Percentiles rank a stretch among this genome's conserved stretches.
These are phyloP conservation scores for Poeciliopsis turneri DNA, from an alignment of 2,797 vertebrate genomes.

Conservation along the genomic window DNA sequence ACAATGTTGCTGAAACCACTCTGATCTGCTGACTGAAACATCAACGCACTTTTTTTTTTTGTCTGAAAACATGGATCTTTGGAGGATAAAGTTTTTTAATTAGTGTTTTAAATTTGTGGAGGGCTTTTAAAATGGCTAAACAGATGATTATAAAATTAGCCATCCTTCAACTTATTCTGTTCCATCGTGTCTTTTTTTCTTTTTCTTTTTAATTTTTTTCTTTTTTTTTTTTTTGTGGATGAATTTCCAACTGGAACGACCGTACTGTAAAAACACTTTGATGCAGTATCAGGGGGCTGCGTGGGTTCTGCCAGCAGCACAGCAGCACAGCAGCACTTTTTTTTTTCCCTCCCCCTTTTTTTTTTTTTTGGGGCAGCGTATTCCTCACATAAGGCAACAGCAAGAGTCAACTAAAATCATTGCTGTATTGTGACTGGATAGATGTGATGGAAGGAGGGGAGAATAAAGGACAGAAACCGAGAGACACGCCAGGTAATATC, in stretches of 20 bases:
- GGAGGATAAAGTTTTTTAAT: background rate
- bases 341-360: too few species aligned
- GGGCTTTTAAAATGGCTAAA: background rate
- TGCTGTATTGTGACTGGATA: constrained; percentile 5
- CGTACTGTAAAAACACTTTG: background rate
- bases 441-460: constrained; percentile 10
- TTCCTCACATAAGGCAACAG: constrained; percentile 1
- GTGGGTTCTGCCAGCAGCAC: background rate
- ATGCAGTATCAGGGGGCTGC: background rate
- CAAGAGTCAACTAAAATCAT: constrained; percentile 6
- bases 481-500: constrained; percentile 44
- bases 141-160: background rate
- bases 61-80: too few species aligned
- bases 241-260: background rate
- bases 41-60: background rate
- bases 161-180: background rate
- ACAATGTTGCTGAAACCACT: background rate
- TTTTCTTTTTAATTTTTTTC: too few species aligned
- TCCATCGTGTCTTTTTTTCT: background rate
- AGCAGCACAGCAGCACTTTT: background rate
- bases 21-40: background rate
- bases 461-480: constrained; percentile 46
- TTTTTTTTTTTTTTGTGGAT: too few species aligned
- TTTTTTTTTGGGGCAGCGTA: background rate
- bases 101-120: background rate